Percentiles rank a stretch among this genome's conserved stretches.
Conservation (phyloP, 2,797 vertebrate genomes). For the Tarsius wallacei region DNA sequence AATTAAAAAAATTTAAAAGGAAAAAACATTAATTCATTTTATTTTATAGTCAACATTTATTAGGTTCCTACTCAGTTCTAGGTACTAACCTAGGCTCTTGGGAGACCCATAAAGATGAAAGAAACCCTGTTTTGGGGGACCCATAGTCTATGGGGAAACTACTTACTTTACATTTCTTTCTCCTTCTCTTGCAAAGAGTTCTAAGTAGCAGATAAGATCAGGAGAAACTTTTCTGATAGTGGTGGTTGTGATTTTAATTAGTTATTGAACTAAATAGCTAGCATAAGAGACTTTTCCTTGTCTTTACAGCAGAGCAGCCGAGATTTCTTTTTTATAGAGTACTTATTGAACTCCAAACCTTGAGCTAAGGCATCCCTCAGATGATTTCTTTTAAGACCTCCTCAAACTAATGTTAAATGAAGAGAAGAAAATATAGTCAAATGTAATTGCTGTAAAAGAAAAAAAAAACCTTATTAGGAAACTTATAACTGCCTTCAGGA, state of each 20-base stretch:
- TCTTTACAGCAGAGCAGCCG: constrained; percentile 3
- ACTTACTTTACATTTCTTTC: background rate
- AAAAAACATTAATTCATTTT: background rate
- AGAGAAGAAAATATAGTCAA: constrained; percentile 53
- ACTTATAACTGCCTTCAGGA: constrained; percentile 54
- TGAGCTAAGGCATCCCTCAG: background rate
- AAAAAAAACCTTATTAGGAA: constrained; percentile 65
- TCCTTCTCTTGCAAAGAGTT: constrained; percentile 46
- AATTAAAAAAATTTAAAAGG: background rate
- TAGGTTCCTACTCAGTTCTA: background rate
- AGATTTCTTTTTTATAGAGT: constrained; percentile 43
- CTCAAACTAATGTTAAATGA: constrained; percentile 77
- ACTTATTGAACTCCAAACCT: constrained; percentile 50
- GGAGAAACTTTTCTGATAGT: constrained; percentile 45
- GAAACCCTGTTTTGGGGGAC: no score
- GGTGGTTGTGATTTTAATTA: constrained; percentile 78
- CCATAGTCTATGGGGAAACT: background rate
- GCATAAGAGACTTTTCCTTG: constrained; percentile 23
- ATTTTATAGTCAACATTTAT: background rate
- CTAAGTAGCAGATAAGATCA: constrained; percentile 65
- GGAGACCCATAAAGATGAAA: background rate
- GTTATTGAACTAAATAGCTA: constrained; percentile 68
- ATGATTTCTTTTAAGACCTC: constrained; percentile 66
- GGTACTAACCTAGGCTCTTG: background rate
- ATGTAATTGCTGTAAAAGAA: constrained; percentile 67